Evolutionary conservation across 2,113 vertebrate species (phyloP).

Genomic region (Macrotis lagotis): DNA sequence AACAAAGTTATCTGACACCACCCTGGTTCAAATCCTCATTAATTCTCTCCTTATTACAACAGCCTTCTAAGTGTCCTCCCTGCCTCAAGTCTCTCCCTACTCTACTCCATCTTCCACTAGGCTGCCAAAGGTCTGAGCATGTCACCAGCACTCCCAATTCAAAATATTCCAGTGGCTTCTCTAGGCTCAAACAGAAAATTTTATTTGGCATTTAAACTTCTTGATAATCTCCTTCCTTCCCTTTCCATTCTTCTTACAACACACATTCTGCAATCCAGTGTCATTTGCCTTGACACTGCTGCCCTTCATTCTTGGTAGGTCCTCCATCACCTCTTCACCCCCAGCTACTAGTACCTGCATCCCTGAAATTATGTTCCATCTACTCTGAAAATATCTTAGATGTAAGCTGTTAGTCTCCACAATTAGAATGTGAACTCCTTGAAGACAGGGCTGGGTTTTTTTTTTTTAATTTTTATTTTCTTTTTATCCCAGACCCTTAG

Average conservation of each 20-base stretch:
- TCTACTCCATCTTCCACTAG: background rate
- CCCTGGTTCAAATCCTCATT: background rate
- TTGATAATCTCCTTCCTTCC: background rate
- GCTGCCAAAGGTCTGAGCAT: background rate
- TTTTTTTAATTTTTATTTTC: too few relatives aligned
- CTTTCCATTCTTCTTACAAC: background rate
- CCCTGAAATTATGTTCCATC: background rate
- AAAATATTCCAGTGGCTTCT: background rate
- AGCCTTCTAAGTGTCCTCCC: background rate
- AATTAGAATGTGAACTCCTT: background rate
- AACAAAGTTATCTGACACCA: background rate
- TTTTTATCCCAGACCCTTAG: background rate
- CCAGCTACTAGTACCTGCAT: background rate
- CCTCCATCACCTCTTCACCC: background rate
- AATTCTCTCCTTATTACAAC: background rate
- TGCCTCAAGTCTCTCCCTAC: background rate
- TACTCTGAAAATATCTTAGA: background rate
- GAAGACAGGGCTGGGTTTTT: background rate
- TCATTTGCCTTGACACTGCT: background rate
- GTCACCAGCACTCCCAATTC: background rate
- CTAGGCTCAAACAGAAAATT: background rate
- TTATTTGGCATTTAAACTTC: background rate
- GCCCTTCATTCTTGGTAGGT: background rate
- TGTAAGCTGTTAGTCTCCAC: background rate
- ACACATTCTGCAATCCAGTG: background rate